Evolutionary conservation across 2,888 invertebrate genomes (phyloP), one percentile per base, ranked within the genome.

Genomic region (Furcula furcula): DNA sequence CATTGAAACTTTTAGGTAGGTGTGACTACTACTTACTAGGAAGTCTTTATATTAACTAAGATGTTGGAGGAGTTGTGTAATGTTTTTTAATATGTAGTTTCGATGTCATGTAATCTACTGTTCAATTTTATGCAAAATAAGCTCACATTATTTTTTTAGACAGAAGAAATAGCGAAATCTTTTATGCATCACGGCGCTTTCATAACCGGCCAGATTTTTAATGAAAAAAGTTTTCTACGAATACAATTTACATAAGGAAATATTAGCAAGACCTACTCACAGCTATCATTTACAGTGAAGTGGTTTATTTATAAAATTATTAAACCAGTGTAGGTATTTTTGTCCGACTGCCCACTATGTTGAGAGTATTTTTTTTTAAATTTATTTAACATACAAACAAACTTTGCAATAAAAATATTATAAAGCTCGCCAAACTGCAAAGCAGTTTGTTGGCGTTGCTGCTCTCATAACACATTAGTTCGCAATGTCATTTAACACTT

Each of bases 181-280:
- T 73, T 76, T 73, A 74, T 76, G 68, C 71, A 76, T 60, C 61
- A 50, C 46, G 50, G 54, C 59, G 55, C 57, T 54, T 65, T 63
- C 58, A 64, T 67, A 66, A 68, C 64, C 62, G 54, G 63, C 61
- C 59, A 62, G 65, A 69, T 67, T 70, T 28, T 74, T 73, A 76
- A 76, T 76, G 76, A 76, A 76, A 76, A 76, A 75, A 74, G 58
- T 75, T 74, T 62, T 51, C 41, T 42, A 55, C 65, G 63, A 68
- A 65, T 67, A 68, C 56, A 73, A 68, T 75, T 71, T 69, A 72
- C 74, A 75, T 75, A 74, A 72, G n/a, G 72, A 72, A 75, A 67
- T 68, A 68, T 59, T 63, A 51, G 46, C 37, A 46, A 34, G 32
- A 43, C 35, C 29, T 46, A 40, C 42, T 45, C 50, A n/a, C 44